Evolutionary conservation across 2,797 vertebrate species (phyloP).

Genomic region (Eospalax fontanierii): DNA sequence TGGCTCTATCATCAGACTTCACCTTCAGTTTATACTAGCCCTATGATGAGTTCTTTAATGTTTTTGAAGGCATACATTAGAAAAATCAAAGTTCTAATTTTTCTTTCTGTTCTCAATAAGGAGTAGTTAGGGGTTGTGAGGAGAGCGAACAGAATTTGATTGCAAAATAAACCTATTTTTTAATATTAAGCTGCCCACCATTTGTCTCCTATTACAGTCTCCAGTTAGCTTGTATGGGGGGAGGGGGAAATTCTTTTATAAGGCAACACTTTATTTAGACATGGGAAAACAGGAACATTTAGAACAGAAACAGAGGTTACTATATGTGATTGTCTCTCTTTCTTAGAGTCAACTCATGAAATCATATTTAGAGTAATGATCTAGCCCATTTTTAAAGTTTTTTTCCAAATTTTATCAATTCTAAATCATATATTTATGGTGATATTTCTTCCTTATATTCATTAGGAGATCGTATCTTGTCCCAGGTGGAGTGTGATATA

Average conservation of each 20-base stretch:
- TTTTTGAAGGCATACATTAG: slow-evolving; percentile 8
- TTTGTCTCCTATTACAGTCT: background rate
- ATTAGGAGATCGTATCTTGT: slow-evolving; percentile 36
- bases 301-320: slow-evolving; percentile 5
- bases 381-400: background rate
- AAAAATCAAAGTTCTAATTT: background rate
- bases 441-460: background rate
- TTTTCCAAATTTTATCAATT: background rate
- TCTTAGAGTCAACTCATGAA: background rate
- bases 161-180: slow-evolving; percentile 21
- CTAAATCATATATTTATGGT: background rate
- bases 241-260: slow-evolving; percentile 27
- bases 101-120: background rate
- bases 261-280: slow-evolving; percentile 4
- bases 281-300: slow-evolving; percentile 39
- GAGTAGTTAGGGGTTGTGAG: background rate
- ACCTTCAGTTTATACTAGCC: slow-evolving; percentile 25
- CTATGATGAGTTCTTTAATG: background rate
- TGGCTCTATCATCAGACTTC: background rate
- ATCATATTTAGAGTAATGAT: slow-evolving; percentile 22
- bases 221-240: slow-evolving; percentile 50
- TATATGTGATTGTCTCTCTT: slow-evolving; percentile 1
- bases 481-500: background rate
- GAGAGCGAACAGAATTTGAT: background rate
- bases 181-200: background rate